Conservation (phyloP, 2,797 vertebrate species). For the Cirrhinus mrigala region DNA sequence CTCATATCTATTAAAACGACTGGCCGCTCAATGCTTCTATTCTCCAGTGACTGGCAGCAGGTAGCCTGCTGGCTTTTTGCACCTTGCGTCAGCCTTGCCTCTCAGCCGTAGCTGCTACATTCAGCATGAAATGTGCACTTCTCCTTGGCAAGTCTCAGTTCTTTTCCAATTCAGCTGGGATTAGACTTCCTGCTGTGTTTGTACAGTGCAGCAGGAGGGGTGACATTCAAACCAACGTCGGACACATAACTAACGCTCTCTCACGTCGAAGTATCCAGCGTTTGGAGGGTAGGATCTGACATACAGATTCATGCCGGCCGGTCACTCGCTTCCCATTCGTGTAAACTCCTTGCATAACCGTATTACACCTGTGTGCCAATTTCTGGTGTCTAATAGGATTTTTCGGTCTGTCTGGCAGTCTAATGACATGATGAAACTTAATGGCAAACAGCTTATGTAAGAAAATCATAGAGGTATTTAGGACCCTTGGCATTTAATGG, state of each 20-base stretch:
- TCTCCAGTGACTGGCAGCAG: conserved; percentile 51
- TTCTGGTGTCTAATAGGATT: conserved; percentile 41
- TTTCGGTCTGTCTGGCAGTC: conserved; percentile 40
- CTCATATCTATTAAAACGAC: conserved; percentile 62
- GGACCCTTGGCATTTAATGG: conserved; percentile 42
- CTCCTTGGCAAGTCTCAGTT: conserved; percentile 44
- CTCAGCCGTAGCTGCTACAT: conserved; percentile 56
- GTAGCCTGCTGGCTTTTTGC: conserved; percentile 23
- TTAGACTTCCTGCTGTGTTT: conserved; percentile 53
- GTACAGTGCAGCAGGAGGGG: conserved; percentile 48
- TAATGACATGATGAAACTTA: conserved; percentile 33
- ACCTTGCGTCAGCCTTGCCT: conserved; percentile 49
- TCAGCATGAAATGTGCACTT: conserved; percentile 55
- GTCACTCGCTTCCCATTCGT: conserved; percentile 32
- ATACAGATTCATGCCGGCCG: conserved; percentile 20
- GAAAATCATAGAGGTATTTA: conserved; percentile 56
- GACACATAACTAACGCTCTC: conserved; percentile 55
- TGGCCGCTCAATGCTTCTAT: conserved; percentile 40
- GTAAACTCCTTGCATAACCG: conserved; percentile 35
- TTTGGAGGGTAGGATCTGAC: conserved; percentile 43
- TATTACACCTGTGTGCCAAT: not conserved
- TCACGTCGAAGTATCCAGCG: not conserved
- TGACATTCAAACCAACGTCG: conserved; percentile 61
- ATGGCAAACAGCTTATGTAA: conserved; percentile 51
- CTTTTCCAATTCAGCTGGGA: conserved; percentile 52